Conservation (phyloP, 2,113 vertebrate species). For the Anhinga anhinga region DNA sequence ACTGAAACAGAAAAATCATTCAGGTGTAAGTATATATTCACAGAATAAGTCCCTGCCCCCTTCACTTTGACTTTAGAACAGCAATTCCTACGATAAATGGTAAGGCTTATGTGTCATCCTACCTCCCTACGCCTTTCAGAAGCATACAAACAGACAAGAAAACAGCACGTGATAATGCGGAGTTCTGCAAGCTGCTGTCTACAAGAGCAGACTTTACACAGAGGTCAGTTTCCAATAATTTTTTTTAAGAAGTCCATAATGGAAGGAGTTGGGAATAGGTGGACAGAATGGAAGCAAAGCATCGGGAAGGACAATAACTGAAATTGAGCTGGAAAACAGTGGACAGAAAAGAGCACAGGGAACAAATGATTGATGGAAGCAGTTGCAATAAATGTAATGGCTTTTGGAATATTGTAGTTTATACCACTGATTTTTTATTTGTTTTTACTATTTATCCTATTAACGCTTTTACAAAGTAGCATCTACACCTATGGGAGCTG, state of each 20-base stretch:
- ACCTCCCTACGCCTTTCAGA: not conserved
- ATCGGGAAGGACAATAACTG: not conserved
- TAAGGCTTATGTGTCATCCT: constrained; percentile 24
- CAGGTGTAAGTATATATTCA: not conserved
- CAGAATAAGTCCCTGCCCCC: not conserved
- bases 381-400: not conserved
- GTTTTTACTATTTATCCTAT: not conserved
- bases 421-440: not conserved
- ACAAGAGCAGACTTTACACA: not conserved
- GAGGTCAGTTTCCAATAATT: not conserved
- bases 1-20: constrained; percentile 31
- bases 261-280: not conserved
- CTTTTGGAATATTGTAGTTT: not conserved
- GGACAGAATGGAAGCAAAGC: not conserved
- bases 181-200: not conserved
- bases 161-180: not conserved
- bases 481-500: not conserved
- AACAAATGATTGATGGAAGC: not conserved
- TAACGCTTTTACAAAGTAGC: not conserved
- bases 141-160: not conserved
- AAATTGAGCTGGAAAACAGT: not conserved
- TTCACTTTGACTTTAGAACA: not conserved
- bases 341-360: not conserved
- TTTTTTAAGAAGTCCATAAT: not conserved
- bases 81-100: not conserved